phyloP scores from a whole-genome alignment of 2,113 vertebrate genomes.

The Phalacrocorax pelagicus region DNA sequence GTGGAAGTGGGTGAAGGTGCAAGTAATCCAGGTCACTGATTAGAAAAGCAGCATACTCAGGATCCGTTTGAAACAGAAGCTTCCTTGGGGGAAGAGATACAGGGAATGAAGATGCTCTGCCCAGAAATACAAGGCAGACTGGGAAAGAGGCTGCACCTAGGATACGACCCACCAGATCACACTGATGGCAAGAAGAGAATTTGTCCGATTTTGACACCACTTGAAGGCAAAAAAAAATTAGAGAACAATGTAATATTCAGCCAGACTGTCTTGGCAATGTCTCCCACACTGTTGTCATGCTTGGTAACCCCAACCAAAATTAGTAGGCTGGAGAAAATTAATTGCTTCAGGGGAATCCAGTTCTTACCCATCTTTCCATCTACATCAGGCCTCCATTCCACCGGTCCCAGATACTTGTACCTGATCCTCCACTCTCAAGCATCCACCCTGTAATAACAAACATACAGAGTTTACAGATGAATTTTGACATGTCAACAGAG shows the following conservation, averaged over 20 bases:
- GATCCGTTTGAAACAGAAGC: neutral
- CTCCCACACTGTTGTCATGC: accelerated
- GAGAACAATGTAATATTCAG: neutral
- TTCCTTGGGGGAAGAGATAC: neutral
- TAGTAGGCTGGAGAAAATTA: neutral
- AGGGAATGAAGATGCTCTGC: neutral
- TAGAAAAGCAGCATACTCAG: neutral
- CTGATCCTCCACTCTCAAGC: conserved; percentile 34
- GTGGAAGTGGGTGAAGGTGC: neutral
- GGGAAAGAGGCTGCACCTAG: neutral
- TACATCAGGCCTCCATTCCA: conserved; percentile 67
- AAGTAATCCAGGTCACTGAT: neutral
- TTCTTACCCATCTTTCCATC: conserved; percentile 72
- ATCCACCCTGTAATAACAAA: conserved; percentile 48
- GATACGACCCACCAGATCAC: neutral
- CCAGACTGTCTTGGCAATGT: neutral
- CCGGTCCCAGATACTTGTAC: neutral
- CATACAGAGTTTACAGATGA: neutral
- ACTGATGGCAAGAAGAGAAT: neutral
- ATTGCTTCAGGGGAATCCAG: neutral
- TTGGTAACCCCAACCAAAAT: neutral
- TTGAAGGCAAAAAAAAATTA: neutral
- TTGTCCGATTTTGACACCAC: neutral
- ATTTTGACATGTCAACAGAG: neutral
- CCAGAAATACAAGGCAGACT: neutral